A percentile compares a stretch with the other conserved stretches of the same genome.
Conservation (phyloP, 2,797 vertebrate genomes). For the Enteromius fasciolatus region DNA sequence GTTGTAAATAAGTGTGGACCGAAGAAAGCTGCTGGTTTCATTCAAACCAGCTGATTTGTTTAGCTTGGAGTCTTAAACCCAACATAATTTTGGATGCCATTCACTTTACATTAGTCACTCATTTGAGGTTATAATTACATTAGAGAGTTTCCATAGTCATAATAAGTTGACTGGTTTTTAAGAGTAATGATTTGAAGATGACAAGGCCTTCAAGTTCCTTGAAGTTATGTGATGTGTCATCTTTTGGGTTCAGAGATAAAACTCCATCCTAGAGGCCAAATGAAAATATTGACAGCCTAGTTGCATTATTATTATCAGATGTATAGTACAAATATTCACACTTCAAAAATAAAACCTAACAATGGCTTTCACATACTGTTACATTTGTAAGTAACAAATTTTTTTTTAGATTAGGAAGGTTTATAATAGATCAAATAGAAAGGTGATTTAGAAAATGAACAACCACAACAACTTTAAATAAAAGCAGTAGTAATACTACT, state of each 20-base stretch:
- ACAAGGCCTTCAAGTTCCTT: background rate
- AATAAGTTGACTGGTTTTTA: background rate
- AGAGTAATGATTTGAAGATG: background rate
- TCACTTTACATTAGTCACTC: background rate
- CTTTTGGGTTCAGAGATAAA: background rate
- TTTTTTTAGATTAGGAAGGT: background rate
- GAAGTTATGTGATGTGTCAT: background rate
- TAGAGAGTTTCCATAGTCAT: background rate
- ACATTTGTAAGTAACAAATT: background rate
- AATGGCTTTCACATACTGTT: background rate
- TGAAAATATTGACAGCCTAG: background rate
- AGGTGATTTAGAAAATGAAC: background rate
- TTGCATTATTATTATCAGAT: background rate
- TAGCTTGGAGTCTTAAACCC: background rate
- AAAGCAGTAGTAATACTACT: background rate
- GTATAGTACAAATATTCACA: background rate
- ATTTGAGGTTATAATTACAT: background rate
- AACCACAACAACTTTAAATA: background rate
- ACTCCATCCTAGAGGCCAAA: background rate
- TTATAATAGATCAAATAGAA: background rate
- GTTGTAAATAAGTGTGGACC: background rate
- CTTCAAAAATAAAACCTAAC: background rate
- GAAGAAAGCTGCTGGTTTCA: background rate
- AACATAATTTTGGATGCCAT: background rate
- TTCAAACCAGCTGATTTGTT: background rate